These are phyloP conservation scores for Drosophila athabasca DNA, from an alignment of 1,140 invertebrate genomes.

Conservation along the genomic window DNA sequence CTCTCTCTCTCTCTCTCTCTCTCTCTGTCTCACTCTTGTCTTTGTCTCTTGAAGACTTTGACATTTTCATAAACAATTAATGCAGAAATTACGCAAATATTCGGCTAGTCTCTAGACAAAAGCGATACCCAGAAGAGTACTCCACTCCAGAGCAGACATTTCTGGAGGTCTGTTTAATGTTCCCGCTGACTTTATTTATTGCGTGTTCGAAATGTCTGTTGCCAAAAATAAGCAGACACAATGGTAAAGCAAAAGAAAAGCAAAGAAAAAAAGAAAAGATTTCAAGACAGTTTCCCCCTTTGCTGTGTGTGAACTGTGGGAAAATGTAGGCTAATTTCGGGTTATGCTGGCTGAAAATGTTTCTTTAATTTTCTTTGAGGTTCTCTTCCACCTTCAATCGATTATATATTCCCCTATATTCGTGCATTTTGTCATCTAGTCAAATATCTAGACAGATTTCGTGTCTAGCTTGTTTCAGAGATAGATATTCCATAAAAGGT, in stretches of 20 bases:
- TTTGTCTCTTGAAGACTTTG: neutral
- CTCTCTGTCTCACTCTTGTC: too few species aligned
- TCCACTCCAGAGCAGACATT: neutral
- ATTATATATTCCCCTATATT: too few species aligned
- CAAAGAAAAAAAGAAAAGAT: neutral
- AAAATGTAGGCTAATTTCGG: slow-evolving; percentile 37
- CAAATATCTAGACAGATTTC: too few species aligned
- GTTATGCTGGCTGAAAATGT: slow-evolving; percentile 30
- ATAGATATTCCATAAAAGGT: slow-evolving; percentile 5
- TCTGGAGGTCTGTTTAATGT: slow-evolving; percentile 30
- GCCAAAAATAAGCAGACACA: slow-evolving; percentile 69
- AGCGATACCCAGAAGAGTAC: slow-evolving; percentile 2
- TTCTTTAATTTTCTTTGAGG: slow-evolving; percentile 24
- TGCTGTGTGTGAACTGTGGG: neutral
- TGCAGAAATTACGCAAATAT: slow-evolving; percentile 79
- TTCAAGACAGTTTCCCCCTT: slow-evolving; percentile 12
- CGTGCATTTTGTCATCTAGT: too few species aligned
- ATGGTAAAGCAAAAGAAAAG: too few species aligned
- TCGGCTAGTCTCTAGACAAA: slow-evolving; percentile 39
- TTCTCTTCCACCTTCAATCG: too few species aligned
- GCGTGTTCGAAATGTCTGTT: slow-evolving; percentile 68
- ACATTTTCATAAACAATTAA: slow-evolving; percentile 73
- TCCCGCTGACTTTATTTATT: slow-evolving; percentile 62
- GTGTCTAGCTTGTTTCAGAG: slow-evolving; percentile 1
- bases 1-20: too few species aligned